phyloP scores from a whole-genome alignment of 1,140 invertebrate genomes.

The Liolophura sinensis region DNA sequence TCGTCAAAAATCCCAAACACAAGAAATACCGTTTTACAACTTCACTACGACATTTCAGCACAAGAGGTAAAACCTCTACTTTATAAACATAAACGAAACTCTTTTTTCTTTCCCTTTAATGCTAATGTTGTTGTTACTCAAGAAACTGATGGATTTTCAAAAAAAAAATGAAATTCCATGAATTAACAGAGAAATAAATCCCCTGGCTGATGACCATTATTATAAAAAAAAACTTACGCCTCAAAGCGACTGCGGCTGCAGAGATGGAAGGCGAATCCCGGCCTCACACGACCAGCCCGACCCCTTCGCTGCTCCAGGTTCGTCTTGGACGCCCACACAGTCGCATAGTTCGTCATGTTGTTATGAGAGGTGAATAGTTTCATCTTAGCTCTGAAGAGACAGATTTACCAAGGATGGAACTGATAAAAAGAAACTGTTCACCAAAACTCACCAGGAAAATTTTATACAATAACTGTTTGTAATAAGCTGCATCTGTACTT shows the following conservation, averaged over 20 bases:
- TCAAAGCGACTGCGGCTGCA: slow-evolving; percentile 60
- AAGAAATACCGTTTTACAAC: too few species aligned
- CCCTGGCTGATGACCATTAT: neutral
- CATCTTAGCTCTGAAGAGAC: slow-evolving; percentile 50
- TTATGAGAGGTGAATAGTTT: slow-evolving; percentile 60
- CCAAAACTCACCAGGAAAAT: too few species aligned
- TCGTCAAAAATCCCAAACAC: too few species aligned
- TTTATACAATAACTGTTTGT: too few species aligned
- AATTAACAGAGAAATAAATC: neutral
- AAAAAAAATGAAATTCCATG: neutral
- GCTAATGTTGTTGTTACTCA: neutral
- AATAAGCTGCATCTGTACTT: too few species aligned
- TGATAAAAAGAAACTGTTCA: too few species aligned
- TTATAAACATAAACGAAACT: neutral
- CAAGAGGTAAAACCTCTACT: neutral
- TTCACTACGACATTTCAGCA: too few species aligned
- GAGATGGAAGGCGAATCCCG: slow-evolving; percentile 80
- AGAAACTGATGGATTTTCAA: neutral
- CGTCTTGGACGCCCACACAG: slow-evolving; percentile 65
- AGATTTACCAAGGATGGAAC: neutral
- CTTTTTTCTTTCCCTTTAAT: neutral
- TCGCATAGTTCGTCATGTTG: slow-evolving; percentile 61
- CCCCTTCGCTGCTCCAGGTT: slow-evolving; percentile 71
- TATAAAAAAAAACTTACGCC: slow-evolving; percentile 27
- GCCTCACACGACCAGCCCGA: slow-evolving; percentile 70